Evolutionary conservation across 2,888 invertebrate species (phyloP), one percentile per base, ranked within the genome.

Genomic region (Erannis defoliaria): DNA sequence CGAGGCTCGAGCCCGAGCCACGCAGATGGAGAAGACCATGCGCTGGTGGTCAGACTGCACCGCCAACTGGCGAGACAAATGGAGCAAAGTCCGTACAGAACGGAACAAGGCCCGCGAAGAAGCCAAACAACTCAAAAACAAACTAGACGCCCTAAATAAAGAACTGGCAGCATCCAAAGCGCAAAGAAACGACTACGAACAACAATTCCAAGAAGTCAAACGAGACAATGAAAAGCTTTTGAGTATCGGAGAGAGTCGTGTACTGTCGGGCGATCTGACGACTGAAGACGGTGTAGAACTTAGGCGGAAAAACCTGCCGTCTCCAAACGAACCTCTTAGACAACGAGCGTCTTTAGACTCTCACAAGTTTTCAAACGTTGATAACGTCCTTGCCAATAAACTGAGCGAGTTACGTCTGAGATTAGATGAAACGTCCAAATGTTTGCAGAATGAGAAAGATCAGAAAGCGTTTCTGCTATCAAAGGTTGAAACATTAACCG

Each of bases 21-120:
- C 98, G 0, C 99, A 99, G 89, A 99, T 99, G 99, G 99, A 99
- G 86, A 99, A 99, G 88, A 99, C 99, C 0, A 99, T 99, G 99
- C 94, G 98, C 62, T 99, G 99, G 99, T 99, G 99, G 99, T 98
- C 99, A 0, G 99, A 99, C 84, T 99, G 99, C 85, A 99, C 99
- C 0, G 98, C 98, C 96, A 99, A 98, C 97, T 53, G 99, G 99
- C 86, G 92, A 95, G 98, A 94, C 95, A 99, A 99, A 82, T 99
- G 99, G 99, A 97, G 97, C 85, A 98, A 98, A 91, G 97, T 74
- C 35, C 95, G 98, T 55, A 97, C 96, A 82, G 99, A 99, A 90
- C 94, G 99, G 21, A 99, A 99, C 84, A 97, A 97, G 81, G 96
- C 98, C 0, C 93, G 98, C 37, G 98, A 99, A 75, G 98, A 99